Evolutionary conservation across 2,888 invertebrate genomes (phyloP), one percentile per base, ranked within the genome.

Genomic region (Elaeidobius kamerunicus): DNA sequence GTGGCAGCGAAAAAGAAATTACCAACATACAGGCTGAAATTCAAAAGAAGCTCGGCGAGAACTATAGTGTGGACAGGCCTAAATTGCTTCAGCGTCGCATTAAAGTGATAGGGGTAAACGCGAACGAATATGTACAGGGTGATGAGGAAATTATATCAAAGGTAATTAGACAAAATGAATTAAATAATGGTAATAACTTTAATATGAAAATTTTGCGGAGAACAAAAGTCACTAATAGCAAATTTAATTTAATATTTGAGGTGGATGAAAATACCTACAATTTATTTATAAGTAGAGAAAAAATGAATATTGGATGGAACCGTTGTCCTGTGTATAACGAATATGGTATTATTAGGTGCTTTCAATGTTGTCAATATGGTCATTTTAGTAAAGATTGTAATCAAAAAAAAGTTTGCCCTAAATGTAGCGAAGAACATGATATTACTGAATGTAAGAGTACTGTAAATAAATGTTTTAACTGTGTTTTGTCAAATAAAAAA

Each of bases 261-360:
- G 43, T 43, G 4, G 43, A 43, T 20, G n/a, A 23, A 6, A 14
- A 12, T 34, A 34, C 35, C 15, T 38, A 4, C n/a, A 5, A 15
- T 16, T 34, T 34, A n/a, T 38, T 38, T 14, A 15, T 17, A n/a
- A 14, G 16, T 7, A 38, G 16, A 17, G 38, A 38, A 38, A 38
- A 38, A 38, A 38, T 38, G 9, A 43, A 43, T 43, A 30, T 43
- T 16, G 43, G 43, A 30, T 43, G 43, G 12, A 43, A 19, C 17
- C 43, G 30, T 3, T 43, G 43, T 30, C 4, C 30, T 7, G 30
- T 43, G 14, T 41, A 7, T 20, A 23, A 3, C n/a, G 30, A 43
- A 3, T 28, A 30, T 30, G 43, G 30, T 2, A 16, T 43, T n/a
- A n/a, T n/a, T n/a, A n/a, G n/a, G n/a, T n/a, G n/a, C n/a, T n/a